A percentile compares a stretch with the other conserved stretches of the same genome.
These are phyloP conservation scores for Hydrophis major DNA, from an alignment of 2,797 vertebrate species.

Conservation along the genomic window DNA sequence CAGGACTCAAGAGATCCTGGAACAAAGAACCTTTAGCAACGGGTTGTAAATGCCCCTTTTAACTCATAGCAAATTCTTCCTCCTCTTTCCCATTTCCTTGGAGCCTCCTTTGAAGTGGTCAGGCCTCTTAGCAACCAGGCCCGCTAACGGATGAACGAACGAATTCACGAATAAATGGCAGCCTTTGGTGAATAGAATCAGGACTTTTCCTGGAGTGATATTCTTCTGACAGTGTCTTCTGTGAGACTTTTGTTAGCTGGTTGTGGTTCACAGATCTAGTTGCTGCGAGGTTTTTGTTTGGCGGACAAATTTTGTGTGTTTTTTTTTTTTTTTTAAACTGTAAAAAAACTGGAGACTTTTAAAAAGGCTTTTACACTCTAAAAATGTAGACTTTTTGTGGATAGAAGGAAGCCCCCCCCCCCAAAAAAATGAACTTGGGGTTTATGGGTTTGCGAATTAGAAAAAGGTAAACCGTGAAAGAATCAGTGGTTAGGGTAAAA, in stretches of 20 bases:
- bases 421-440: too few species aligned
- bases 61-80: neutral
- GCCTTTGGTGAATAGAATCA: neutral
- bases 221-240: neutral
- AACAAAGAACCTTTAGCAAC: neutral
- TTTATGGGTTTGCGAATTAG: too few species aligned
- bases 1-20: neutral
- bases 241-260: neutral
- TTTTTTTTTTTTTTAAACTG: neutral
- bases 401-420: too few species aligned
- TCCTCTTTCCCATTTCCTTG: neutral
- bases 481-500: too few species aligned
- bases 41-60: neutral
- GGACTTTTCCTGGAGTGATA: neutral
- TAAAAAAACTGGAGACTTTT: too few species aligned
- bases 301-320: slow-evolving; percentile 1
- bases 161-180: too few species aligned
- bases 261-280: neutral
- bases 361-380: too few species aligned
- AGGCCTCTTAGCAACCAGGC: neutral
- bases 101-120: neutral
- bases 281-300: neutral
- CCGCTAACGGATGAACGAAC: neutral
- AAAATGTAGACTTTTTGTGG: too few species aligned
- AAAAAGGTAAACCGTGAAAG: too few species aligned